Conservation (phyloP, 2,888 invertebrate species). For the Drosophila mercatorum region DNA sequence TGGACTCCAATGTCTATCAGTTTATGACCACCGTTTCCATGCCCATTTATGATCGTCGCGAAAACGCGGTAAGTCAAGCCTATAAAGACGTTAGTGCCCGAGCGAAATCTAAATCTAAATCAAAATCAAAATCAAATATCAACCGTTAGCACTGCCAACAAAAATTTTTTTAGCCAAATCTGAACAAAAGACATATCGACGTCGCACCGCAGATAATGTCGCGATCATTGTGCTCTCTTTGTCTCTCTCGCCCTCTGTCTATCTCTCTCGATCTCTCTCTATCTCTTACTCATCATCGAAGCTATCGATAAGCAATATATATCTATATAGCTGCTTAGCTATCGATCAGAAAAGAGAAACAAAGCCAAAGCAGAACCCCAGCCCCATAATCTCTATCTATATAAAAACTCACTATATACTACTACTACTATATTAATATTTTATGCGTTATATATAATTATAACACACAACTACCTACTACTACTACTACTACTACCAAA, state of each 20-base stretch:
- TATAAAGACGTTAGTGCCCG: slow-evolving; percentile 6
- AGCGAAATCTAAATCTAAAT: slow-evolving; percentile 12
- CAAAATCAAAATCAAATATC: slow-evolving; percentile 33
- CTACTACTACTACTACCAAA: slow-evolving; percentile 67
- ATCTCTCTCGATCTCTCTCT: slow-evolving; percentile 2
- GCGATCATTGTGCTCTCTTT: slow-evolving; percentile 43
- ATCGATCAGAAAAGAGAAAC: slow-evolving; percentile 15
- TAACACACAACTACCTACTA: slow-evolving; percentile 73
- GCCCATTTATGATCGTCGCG: slow-evolving; percentile 95
- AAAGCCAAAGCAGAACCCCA: slow-evolving; percentile 32
- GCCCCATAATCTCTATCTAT: slow-evolving; percentile 50
- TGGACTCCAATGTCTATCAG: slow-evolving; percentile 88
- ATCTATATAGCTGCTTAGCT: slow-evolving; percentile 13
- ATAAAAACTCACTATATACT: slow-evolving; percentile 66
- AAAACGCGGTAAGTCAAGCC: slow-evolving; percentile 90
- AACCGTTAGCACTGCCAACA: slow-evolving; percentile 68
- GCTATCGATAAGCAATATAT: slow-evolving; percentile 21
- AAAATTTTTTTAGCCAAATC: slow-evolving; percentile 48
- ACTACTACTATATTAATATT: slow-evolving; percentile 76
- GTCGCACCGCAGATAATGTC: slow-evolving; percentile 47
- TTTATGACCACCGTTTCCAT: slow-evolving; percentile 97
- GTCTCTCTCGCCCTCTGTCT: slow-evolving; percentile 2
- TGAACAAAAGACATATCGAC: slow-evolving; percentile 40
- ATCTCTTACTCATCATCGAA: slow-evolving; percentile 38
- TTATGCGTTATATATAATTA: slow-evolving; percentile 83